phyloP scores from a whole-genome alignment of 2,888 invertebrate genomes.

The Halictus quadricinctus region DNA sequence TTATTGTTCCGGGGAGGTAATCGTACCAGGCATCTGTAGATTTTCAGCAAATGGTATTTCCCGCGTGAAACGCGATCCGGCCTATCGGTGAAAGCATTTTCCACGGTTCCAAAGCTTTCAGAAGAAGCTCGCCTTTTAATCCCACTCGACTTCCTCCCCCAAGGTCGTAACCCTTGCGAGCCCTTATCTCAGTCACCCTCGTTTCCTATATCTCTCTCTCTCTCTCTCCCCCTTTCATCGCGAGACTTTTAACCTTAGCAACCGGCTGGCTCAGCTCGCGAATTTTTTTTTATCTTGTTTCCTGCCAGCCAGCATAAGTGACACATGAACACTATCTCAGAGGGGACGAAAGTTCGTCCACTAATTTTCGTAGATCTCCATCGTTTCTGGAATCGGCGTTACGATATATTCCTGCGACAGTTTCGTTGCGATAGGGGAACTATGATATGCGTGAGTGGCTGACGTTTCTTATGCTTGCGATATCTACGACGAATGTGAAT shows the following conservation, averaged over 20 bases:
- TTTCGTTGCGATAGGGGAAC: neutral
- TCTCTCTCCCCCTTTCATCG: conserved; percentile 12
- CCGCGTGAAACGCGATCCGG: conserved; percentile 29
- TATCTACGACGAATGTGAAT: neutral
- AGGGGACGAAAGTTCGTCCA: conserved; percentile 9
- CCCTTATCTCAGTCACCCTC: conserved; percentile 64
- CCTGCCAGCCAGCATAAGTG: conserved; percentile 45
- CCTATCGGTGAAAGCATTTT: conserved; percentile 32
- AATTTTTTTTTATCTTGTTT: conserved; percentile 63
- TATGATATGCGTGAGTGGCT: neutral
- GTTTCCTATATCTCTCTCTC: conserved; percentile 51
- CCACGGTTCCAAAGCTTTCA: conserved; percentile 33
- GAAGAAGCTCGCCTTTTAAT: conserved; percentile 56
- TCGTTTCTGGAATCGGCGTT: neutral
- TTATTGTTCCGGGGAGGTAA: neutral
- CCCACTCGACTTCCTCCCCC: conserved; percentile 51
- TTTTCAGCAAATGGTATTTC: conserved; percentile 44
- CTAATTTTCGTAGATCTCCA: conserved; percentile 19
- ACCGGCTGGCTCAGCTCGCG: conserved; percentile 40
- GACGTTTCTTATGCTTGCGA: neutral
- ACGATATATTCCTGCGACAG: neutral
- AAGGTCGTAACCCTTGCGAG: conserved; percentile 60
- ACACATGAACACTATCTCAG: conserved; percentile 33
- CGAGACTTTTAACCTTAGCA: conserved; percentile 20
- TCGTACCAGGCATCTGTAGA: neutral